Base-by-base conservation (phyloP, 2,797 vertebrate species). In the Spondyliosoma cantharus region DNA sequence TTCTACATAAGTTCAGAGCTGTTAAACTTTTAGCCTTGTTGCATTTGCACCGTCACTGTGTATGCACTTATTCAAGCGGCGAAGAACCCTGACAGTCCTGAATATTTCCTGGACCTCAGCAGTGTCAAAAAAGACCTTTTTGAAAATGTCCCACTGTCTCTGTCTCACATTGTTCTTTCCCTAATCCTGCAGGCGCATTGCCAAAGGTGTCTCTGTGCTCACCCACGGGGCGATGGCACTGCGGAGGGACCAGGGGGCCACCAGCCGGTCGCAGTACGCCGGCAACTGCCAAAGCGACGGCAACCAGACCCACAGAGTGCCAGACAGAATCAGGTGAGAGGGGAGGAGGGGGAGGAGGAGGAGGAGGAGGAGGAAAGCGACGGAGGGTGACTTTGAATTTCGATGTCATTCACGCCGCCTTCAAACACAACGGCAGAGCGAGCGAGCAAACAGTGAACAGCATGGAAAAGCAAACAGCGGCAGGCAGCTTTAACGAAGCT, bases 211-310 rank as follows among this genome's bases (percentile, higher is more conserved):
- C 42, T 97, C 96, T 0, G 96, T 98, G 24, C 96, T 98, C 79
- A 96, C 97, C 81, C 96, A 96, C 15, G 97, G 97, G 0, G 97
- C 97, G 22, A 96, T 97, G 94, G 96, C 97, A 16, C 91, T 98
- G 74, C 92, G 96, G 61, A 89, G 95, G 27, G 97, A 98, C 91
- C 96, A 95, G 17, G 96, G 96, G 15, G 91, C 93, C 76, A 58
- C 80, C 62, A 90, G 93, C 72, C 91, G 96, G 57, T 95, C 96
- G 0, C 96, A 97, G 90, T 96, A 97, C 27, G 95, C 95, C 0
- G 95, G 95, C 7, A 97, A 98, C 93, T 98, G 97, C 78, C 94
- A 94, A 82, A 95, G 95, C 0, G 96, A 97, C 57, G 94, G 96
- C 83, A 98, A 98, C 91, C 93, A 93, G 71, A 97, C 95, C 16